Evolutionary conservation across 2,113 vertebrate species (phyloP).

Genomic region (Rattus norvegicus): DNA sequence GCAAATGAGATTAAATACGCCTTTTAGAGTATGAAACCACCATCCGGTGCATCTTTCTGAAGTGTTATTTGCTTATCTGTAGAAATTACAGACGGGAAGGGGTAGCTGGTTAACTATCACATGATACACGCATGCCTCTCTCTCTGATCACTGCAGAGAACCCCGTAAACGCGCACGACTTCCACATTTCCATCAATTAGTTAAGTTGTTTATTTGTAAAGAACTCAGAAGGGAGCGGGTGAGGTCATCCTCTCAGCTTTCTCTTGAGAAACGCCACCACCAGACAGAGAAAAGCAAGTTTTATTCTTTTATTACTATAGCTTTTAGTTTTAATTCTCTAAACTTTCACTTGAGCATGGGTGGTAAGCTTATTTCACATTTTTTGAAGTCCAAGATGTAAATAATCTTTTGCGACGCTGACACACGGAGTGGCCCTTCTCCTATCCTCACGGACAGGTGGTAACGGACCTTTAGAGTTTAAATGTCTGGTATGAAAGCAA

Average conservation of each 20-base stretch:
- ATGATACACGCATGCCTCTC: background rate
- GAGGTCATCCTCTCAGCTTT: background rate
- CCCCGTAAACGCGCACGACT: background rate
- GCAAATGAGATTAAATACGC: background rate
- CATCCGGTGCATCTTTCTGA: background rate
- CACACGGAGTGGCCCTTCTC: accelerated
- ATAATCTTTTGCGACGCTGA: accelerated
- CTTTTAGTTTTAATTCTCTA: background rate
- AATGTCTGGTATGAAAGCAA: background rate
- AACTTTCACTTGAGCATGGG: background rate
- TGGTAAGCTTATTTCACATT: background rate
- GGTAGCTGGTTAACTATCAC: background rate
- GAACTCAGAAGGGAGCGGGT: background rate
- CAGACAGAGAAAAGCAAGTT: conserved; percentile 57
- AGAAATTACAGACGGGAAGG: background rate
- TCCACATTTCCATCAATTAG: background rate
- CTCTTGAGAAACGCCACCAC: background rate
- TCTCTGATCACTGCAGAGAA: background rate
- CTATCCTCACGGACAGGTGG: background rate
- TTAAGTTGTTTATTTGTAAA: background rate
- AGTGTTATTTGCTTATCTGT: background rate
- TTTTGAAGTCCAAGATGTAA: background rate
- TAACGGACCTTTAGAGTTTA: accelerated
- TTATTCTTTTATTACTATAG: background rate
- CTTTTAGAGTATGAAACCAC: conserved; percentile 35